A percentile compares a stretch with the other conserved stretches of the same genome.
phyloP scores from a whole-genome alignment of 2,113 vertebrate genomes.

The Varanus komodoensis region DNA sequence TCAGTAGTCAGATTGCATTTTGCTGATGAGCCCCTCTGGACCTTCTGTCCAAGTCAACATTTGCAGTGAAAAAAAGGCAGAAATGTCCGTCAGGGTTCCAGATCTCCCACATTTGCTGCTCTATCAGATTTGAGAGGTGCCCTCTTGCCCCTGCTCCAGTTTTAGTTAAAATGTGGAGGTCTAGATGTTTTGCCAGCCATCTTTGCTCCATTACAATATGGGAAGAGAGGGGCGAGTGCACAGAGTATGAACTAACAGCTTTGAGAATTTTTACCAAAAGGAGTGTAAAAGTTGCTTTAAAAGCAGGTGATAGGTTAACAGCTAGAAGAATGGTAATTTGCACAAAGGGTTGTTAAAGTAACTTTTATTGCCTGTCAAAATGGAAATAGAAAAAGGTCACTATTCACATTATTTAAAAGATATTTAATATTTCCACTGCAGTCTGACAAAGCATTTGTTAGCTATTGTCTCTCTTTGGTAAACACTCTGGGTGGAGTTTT shows the following conservation, averaged over 20 bases:
- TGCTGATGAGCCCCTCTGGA: constrained; percentile 13
- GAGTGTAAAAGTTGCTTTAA: not conserved
- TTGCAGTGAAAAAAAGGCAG: not conserved
- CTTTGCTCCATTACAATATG: not conserved
- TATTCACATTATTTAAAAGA: not conserved
- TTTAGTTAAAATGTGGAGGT: not conserved
- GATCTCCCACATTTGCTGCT: not conserved
- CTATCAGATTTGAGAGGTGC: not conserved
- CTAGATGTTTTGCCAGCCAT: not conserved
- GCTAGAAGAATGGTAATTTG: not conserved
- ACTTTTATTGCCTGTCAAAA: not conserved
- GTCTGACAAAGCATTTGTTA: not conserved
- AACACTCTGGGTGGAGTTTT: not conserved
- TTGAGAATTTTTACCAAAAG: not conserved
- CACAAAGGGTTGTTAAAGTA: not conserved
- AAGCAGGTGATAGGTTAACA: not conserved
- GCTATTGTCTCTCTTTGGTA: not conserved
- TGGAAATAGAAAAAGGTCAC: not conserved
- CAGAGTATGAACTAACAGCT: not conserved
- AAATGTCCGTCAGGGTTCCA: not conserved
- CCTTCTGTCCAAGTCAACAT: not conserved
- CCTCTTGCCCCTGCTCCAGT: not conserved
- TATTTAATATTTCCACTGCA: not conserved
- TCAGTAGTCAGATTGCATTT: constrained; percentile 5
- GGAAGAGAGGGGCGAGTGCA: not conserved